Conservation (phyloP, 2,113 vertebrate species). For the Irena cyanogastra region DNA sequence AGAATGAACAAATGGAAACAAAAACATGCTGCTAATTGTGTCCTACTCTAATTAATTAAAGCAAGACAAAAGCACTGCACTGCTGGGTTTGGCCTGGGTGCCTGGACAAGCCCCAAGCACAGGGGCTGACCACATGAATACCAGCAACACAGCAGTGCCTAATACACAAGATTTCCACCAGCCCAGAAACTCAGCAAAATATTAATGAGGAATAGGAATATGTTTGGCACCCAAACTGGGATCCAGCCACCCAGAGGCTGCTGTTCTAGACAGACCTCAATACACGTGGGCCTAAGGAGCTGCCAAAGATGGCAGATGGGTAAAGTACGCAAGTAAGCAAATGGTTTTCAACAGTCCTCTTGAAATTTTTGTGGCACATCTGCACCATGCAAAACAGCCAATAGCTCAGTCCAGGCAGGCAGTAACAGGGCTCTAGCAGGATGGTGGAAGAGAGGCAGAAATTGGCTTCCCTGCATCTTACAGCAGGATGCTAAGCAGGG, state of each 20-base stretch:
- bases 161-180: neutral
- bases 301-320: neutral
- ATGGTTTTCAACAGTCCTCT: neutral
- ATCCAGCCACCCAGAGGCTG: neutral
- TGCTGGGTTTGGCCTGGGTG: neutral
- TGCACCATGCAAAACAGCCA: neutral
- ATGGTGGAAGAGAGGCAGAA: neutral
- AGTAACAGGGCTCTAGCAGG: neutral
- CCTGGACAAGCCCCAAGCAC: neutral
- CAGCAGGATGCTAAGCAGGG: neutral
- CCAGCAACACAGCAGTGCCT: neutral
- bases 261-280: neutral
- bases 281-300: fast-evolving
- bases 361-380: neutral
- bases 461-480: neutral
- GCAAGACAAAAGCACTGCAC: neutral
- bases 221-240: neutral
- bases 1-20: slow-evolving; percentile 20
- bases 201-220: neutral
- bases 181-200: neutral
- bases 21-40: neutral
- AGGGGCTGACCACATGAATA: neutral
- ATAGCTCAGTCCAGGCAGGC: neutral
- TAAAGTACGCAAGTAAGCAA: neutral
- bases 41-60: slow-evolving; percentile 14